Percentiles rank a stretch among this genome's conserved stretches.
Conservation (phyloP, 2,888 invertebrate species). For the Subacronicta megacephala region DNA sequence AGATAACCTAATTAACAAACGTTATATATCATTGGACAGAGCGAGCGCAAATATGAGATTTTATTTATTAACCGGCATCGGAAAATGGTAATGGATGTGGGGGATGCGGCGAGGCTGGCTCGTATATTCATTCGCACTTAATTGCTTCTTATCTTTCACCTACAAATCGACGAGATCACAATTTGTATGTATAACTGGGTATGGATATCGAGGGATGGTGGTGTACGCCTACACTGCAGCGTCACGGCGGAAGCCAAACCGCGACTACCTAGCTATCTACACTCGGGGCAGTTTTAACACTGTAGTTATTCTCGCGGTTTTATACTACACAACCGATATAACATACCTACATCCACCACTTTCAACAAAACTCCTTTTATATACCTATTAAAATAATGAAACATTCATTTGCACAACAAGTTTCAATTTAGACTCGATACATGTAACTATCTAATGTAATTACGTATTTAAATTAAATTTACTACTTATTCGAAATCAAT, state of each 20-base stretch:
- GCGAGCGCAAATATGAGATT: conserved; percentile 80
- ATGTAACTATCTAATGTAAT: background rate
- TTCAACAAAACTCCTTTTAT: background rate
- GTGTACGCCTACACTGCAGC: conserved; percentile 31
- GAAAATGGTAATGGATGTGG: conserved; percentile 67
- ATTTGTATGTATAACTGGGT: conserved; percentile 60
- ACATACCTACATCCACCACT: background rate
- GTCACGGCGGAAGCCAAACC: conserved; percentile 4
- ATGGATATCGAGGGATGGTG: background rate
- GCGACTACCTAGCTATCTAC: no score
- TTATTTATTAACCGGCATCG: conserved; percentile 76
- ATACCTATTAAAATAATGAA: conserved; percentile 5
- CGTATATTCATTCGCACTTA: conserved; percentile 65
- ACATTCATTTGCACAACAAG: conserved; percentile 4
- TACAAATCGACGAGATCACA: conserved; percentile 72
- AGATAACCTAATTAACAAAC: conserved; percentile 89
- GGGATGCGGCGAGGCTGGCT: conserved; percentile 31
- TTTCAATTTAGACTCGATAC: background rate
- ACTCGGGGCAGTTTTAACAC: no score
- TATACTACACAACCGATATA: background rate
- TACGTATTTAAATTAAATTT: conserved; percentile 9
- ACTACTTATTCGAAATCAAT: background rate
- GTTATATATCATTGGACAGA: conserved; percentile 81
- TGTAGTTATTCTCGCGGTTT: no score
- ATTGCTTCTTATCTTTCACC: conserved; percentile 74